A percentile compares a stretch with the other conserved stretches of the same genome.
Evolutionary conservation across 2,113 vertebrate genomes (phyloP).

Genomic region (Nothobranchius furzeri): DNA sequence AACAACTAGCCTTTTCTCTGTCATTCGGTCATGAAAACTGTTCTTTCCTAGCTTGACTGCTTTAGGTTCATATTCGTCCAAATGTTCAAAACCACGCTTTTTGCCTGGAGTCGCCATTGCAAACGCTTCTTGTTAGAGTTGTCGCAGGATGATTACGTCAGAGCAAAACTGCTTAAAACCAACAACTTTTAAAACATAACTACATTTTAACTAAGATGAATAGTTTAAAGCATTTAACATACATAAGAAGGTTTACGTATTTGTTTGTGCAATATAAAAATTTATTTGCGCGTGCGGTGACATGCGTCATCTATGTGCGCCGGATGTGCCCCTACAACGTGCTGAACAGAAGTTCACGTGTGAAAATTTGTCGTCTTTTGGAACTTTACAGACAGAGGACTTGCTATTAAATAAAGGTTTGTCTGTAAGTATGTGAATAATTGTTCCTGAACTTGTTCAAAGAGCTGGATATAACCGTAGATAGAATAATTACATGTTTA

Average conservation of each 20-base stretch:
- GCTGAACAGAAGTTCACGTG: slow-evolving; percentile 61
- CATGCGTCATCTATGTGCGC: slow-evolving; percentile 35
- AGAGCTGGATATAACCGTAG: not conserved
- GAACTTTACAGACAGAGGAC: not conserved
- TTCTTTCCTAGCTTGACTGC: slow-evolving; percentile 58
- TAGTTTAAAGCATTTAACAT: no score
- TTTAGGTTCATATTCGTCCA: slow-evolving; percentile 83
- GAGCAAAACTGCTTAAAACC: no score
- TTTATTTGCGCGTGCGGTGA: no score
- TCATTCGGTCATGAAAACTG: slow-evolving; percentile 76
- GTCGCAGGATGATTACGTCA: slow-evolving; percentile 68
- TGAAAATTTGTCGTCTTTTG: slow-evolving; percentile 9
- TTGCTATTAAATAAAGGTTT: not conserved
- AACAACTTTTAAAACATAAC: not conserved
- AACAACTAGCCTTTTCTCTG: slow-evolving; percentile 85
- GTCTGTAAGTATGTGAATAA: slow-evolving; percentile 47
- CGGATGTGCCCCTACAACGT: slow-evolving; percentile 66
- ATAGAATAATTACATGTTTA: not conserved
- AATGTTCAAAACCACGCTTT: slow-evolving; percentile 82
- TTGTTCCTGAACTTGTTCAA: not conserved
- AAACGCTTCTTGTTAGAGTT: not conserved
- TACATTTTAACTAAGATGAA: not conserved
- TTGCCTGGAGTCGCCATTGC: slow-evolving; percentile 82
- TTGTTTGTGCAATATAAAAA: not conserved
- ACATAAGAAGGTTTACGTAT: not conserved